Conservation (phyloP, 2,113 vertebrate species). For the Neopipo cinnamomea region DNA sequence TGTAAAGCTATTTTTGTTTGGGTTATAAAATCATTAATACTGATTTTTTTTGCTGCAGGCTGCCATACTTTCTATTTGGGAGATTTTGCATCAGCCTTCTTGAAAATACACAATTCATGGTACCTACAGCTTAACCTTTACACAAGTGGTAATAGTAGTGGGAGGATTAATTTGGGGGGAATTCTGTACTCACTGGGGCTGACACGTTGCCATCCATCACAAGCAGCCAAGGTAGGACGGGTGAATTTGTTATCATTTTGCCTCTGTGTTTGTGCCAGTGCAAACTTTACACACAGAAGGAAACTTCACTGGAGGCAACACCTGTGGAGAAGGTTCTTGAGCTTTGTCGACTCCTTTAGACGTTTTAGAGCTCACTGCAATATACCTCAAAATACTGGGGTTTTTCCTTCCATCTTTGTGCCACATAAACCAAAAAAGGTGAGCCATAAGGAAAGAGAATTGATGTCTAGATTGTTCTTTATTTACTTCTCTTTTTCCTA, state of each 20-base stretch:
- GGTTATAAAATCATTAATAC: neutral
- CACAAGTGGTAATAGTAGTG: neutral
- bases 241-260: neutral
- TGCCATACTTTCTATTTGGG: neutral
- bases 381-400: neutral
- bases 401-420: neutral
- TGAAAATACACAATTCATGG: neutral
- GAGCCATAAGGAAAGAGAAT: neutral
- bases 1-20: conserved; percentile 4
- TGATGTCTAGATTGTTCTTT: neutral
- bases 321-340: neutral
- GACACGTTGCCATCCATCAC: neutral
- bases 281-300: neutral
- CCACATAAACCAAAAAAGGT: neutral
- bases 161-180: neutral
- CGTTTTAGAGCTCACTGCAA: neutral
- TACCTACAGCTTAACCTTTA: neutral
- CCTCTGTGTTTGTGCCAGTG: neutral
- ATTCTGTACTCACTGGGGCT: neutral
- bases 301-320: neutral
- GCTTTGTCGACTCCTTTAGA: neutral
- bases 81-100: neutral
- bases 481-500: neutral
- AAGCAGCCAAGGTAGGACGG: neutral
- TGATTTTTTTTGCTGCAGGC: neutral